Evolutionary conservation across 2,113 vertebrate species (phyloP), one percentile per base, ranked within the genome.

Genomic region (Echinops telfairi): DNA sequence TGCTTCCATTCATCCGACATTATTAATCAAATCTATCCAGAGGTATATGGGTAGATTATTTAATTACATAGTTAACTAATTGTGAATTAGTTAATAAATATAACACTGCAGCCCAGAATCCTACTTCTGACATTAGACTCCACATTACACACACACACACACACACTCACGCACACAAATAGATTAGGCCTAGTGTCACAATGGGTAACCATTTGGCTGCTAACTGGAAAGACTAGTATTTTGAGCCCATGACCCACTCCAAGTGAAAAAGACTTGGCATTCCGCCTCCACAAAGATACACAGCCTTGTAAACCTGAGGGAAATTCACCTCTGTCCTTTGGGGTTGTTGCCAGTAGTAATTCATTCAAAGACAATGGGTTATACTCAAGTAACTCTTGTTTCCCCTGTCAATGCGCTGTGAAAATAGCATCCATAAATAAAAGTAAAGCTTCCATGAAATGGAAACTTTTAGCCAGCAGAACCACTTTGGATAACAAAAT

Each of bases 401-500:
- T 85, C 10, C 33, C 29, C 94, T 77, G 17, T 93, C 66, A 68
- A 87, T 2, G 3, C 20, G 66, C 66, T 92, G 2, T 47, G 38
- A 90, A 94, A 73, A 82, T 57, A 68, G 25, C 5, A 70, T 66
- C 36, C 15, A 25, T 47, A 93, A 78, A 92, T 88, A 25, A 71
- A 78, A 71, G 25, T 70, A 57, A 77, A 57, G 27, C 31, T 91
- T 91, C 93, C 15, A 33, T 79, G 29, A 14, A 64, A 68, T 31
- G 77, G 19, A 47, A 83, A 73, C 62, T 89, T 89, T 90, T 78
- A 87, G 58, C 17, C 29, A 75, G 8, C 19, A 40, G 7, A 79
- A 60, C 19, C 36, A 75, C 25, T 87, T 89, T 86, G 19, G 20
- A 9, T 81, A 77, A 40, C 88, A 29, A 89, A 87, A 93, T 87